Evolutionary conservation across 2,113 vertebrate species (phyloP), one percentile per base, ranked within the genome.

Genomic region (Xyliphius kryptos): DNA sequence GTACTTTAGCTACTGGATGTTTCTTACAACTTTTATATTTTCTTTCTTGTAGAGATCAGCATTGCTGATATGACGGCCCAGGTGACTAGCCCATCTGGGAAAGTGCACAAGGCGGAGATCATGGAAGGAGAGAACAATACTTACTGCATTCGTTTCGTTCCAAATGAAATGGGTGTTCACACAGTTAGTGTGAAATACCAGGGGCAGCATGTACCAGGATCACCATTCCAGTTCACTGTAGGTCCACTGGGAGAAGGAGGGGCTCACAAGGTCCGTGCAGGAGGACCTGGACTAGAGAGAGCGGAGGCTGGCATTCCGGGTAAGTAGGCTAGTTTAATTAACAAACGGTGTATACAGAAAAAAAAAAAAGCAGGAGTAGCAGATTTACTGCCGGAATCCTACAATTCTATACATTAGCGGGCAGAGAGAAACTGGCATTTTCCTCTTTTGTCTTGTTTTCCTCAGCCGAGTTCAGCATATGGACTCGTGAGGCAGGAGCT

Each of bases 211-310:
- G 92, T 95, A n/a, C 91, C 91, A 0, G 92, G 92, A 15, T 94
- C 92, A 62, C 92, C 92, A 1, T 95, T 95, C 89, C 92, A 95
- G 79, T 95, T 95, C 38, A 95, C 92, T 0, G 92, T 95, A 3
- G 92, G 92, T 0, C 92, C 92, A 12, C 81, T 94, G 16, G 92
- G 92, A 14, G 91, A 94, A 74, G 92, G 92, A 0, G 92, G 92
- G 0, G 82, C 92, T 16, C 92, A 95, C 52, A 95, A 95, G 72
- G 92, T 95, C 7, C 88, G 91, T 1, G 92, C 92, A 1, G 91
- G 91, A 46, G 92, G 92, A 7, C 91, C 92, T 0, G 92, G 92
- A 21, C 75, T 95, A 52, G 92, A 95, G 79, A 85, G 90, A 56
- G 92, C 90, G 0, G 92, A 93, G 73, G 91, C 90, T 2, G 92